phyloP scores from a whole-genome alignment of 2,797 vertebrate species.

The Enteromius afrohamiltoni region DNA sequence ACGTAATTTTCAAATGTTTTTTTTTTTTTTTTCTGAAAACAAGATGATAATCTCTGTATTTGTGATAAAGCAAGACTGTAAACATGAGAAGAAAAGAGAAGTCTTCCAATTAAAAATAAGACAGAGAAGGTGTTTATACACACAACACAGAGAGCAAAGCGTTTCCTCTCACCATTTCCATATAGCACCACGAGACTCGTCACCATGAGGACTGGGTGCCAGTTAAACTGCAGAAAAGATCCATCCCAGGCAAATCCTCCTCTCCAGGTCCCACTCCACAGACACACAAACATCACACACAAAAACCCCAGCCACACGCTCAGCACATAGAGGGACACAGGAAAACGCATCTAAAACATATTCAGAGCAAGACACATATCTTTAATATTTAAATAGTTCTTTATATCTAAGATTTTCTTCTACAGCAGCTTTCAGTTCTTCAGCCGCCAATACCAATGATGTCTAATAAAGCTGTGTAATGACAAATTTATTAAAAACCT shows the following conservation, averaged over 20 bases:
- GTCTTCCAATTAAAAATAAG: neutral
- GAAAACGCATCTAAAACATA: constrained; percentile 16
- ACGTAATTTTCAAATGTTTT: too few species aligned
- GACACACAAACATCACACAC: constrained; percentile 66
- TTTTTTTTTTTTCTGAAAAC: too few species aligned
- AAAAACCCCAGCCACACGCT: constrained; percentile 16
- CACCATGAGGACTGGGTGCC: constrained; percentile 80
- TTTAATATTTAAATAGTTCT: neutral
- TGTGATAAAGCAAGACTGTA: neutral
- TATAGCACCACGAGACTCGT: constrained; percentile 75
- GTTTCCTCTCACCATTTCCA: constrained; percentile 16
- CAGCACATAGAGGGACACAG: neutral
- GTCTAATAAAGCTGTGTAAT: neutral
- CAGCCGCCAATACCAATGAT: neutral
- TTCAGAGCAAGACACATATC: neutral
- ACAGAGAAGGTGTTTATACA: neutral
- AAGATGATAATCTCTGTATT: too few species aligned
- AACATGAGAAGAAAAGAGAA: neutral
- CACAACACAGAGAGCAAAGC: neutral
- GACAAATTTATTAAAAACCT: neutral
- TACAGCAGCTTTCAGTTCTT: neutral
- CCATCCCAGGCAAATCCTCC: constrained; percentile 75
- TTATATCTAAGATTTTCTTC: neutral
- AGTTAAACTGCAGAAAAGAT: constrained; percentile 72
- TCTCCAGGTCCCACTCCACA: constrained; percentile 73